Evolutionary conservation across 2,888 invertebrate genomes (phyloP).

Genomic region (Stenodera caucasica): DNA sequence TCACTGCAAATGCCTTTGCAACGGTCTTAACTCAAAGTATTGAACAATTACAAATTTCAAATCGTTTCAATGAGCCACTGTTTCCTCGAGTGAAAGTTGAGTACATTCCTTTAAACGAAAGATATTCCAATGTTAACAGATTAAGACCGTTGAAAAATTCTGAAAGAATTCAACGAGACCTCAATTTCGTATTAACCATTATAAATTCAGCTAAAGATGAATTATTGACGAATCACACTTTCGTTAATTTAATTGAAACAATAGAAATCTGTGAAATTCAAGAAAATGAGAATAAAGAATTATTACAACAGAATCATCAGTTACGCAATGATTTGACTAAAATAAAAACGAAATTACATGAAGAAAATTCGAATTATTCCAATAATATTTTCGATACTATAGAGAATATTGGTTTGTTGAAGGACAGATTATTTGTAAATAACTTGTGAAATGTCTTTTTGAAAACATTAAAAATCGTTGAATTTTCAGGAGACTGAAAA

Average conservation of each 20-base stretch:
- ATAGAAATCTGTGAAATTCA: not conserved
- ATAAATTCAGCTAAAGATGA: not conserved
- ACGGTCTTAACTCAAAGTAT: not conserved
- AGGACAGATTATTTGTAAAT: slow-evolving; percentile 2
- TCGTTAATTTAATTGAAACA: not conserved
- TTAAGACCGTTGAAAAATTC: not conserved
- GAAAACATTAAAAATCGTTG: not conserved
- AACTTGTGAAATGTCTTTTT: not conserved
- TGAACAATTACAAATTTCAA: slow-evolving; percentile 11
- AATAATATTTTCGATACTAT: not conserved
- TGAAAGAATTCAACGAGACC: not conserved
- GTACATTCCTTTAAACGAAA: slow-evolving; percentile 19
- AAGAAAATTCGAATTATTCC: not conserved
- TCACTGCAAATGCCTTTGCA: not conserved
- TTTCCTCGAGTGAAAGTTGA: slow-evolving; percentile 2
- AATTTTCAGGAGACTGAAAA: not conserved
- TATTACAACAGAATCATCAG: not conserved
- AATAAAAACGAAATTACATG: not conserved
- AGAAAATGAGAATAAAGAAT: not conserved
- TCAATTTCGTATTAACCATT: not conserved
- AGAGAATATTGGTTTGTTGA: not conserved
- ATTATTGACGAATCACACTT: not conserved
- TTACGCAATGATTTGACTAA: not conserved
- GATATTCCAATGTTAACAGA: slow-evolving; percentile 24
- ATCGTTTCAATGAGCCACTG: not conserved